Evolutionary conservation across 2,113 vertebrate genomes (phyloP).

Genomic region (Maccullochella peelii): DNA sequence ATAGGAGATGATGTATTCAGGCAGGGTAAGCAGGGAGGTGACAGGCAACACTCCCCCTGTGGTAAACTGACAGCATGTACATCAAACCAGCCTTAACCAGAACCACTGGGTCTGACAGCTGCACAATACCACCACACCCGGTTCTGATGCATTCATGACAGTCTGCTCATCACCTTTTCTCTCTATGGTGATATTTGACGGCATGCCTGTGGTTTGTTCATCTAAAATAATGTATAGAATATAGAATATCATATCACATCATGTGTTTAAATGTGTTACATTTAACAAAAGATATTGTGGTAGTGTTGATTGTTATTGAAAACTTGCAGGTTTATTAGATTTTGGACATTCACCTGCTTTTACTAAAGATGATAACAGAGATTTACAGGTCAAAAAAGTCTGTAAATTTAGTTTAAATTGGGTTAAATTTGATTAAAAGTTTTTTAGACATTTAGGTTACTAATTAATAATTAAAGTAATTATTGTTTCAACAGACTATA

Average conservation of each 20-base stretch:
- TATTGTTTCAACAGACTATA: background rate
- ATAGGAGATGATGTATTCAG: constrained; percentile 61
- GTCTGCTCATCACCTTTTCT: constrained; percentile 30
- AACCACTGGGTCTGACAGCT: constrained; percentile 53
- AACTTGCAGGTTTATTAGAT: no score
- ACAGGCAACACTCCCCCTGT: constrained; percentile 62
- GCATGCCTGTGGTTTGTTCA: constrained; percentile 24
- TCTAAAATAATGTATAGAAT: background rate
- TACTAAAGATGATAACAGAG: no score
- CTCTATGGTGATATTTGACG: constrained; percentile 1
- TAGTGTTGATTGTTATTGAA: no score
- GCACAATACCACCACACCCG: constrained; percentile 35
- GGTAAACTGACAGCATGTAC: constrained; percentile 61
- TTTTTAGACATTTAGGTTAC: background rate
- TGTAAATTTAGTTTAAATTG: background rate
- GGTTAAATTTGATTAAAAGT: background rate
- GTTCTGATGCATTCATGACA: constrained; percentile 45
- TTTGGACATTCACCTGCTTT: no score
- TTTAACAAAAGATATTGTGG: no score
- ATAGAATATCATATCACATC: background rate
- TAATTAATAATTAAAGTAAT: no score
- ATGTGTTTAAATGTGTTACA: background rate
- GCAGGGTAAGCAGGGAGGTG: constrained; percentile 56
- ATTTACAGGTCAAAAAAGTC: background rate
- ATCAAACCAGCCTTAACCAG: constrained; percentile 60